Conservation (phyloP, 2,113 vertebrate species). For the Laterallus jamaicensis region DNA sequence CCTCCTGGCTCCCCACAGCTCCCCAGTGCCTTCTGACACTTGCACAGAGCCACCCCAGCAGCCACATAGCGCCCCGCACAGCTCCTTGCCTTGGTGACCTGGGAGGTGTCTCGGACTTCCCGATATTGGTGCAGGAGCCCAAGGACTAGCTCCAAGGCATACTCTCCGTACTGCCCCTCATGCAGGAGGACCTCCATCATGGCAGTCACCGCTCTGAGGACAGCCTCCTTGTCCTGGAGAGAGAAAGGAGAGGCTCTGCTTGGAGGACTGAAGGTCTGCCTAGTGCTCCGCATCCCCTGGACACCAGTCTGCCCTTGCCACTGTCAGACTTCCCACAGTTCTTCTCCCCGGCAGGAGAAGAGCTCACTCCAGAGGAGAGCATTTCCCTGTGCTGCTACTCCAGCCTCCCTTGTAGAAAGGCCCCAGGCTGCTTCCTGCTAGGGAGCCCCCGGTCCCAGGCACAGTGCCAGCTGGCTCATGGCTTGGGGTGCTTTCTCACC, state of each 20-base stretch:
- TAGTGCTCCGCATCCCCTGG: neutral
- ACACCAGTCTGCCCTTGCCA: neutral
- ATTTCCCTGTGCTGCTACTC: neutral
- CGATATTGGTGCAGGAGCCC: neutral
- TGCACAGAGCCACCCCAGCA: no score
- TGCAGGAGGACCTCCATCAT: neutral
- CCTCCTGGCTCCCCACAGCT: neutral
- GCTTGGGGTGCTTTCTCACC: no score
- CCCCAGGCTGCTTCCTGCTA: neutral
- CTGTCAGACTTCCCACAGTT: neutral
- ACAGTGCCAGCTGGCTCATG: no score
- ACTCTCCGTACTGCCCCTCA: neutral
- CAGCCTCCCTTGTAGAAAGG: neutral
- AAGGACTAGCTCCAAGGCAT: neutral
- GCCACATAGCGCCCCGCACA: rapidly evolving
- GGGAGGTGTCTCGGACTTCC: neutral
- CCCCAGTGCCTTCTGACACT: neutral
- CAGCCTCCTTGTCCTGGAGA: neutral
- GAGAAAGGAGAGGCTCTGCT: neutral
- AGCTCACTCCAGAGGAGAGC: neutral
- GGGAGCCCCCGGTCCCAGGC: no score
- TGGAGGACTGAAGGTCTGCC: neutral
- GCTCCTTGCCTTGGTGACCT: neutral
- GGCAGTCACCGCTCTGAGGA: neutral
- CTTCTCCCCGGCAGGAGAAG: neutral